Conservation (phyloP, 2,888 invertebrate genomes). For the Lochmaea capreae region DNA sequence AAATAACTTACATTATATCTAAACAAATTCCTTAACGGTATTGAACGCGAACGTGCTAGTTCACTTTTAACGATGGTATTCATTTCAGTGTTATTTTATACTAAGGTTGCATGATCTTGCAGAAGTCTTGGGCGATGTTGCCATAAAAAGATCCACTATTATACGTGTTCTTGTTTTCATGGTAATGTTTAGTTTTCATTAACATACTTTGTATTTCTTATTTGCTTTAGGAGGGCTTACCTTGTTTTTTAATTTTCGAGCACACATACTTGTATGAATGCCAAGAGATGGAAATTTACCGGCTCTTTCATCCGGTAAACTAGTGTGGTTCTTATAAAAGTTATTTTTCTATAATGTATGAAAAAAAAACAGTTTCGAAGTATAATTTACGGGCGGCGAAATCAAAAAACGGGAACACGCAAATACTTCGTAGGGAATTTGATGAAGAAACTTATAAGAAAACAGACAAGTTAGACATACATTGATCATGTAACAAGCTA, state of each 20-base stretch:
- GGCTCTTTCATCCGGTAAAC: no score
- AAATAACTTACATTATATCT: constrained; percentile 22
- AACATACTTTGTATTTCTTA: background rate
- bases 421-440: no score
- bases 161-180: background rate
- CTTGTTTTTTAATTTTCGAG: background rate
- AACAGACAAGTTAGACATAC: no score
- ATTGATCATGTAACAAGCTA: no score
- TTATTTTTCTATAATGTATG: no score
- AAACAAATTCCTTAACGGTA: constrained; percentile 17
- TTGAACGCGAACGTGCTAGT: constrained; percentile 11
- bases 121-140: constrained; percentile 15
- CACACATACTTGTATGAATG: background rate
- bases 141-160: constrained; percentile 1
- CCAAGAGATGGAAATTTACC: no score
- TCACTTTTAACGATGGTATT: constrained; percentile 22
- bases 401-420: no score
- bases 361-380: no score
- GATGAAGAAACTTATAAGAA: no score
- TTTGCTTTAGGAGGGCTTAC: background rate
- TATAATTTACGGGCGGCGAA: no score
- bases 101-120: constrained; percentile 14
- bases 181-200: constrained; percentile 14
- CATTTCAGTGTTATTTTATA: constrained; percentile 30
- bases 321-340: no score